Conservation (phyloP, 2,888 invertebrate species). For the Cantharis rufa region DNA sequence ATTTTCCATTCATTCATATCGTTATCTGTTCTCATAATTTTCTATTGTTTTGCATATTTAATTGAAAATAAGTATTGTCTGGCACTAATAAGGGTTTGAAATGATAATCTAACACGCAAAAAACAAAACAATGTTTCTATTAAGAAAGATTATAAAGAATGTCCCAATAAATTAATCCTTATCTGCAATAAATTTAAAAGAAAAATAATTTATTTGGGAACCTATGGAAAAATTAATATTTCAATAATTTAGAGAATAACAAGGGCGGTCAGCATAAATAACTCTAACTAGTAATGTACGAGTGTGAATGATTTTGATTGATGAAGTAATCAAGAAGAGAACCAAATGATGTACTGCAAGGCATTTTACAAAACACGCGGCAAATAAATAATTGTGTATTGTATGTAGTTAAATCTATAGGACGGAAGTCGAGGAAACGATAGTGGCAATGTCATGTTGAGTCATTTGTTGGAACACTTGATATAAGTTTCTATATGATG, state of each 20-base stretch:
- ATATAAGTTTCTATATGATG: constrained; percentile 27
- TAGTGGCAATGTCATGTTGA: constrained; percentile 19
- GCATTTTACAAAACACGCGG: constrained; percentile 38
- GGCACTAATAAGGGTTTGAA: constrained; percentile 26
- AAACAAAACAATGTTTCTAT: neutral
- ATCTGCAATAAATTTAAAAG: neutral
- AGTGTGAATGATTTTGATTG: constrained; percentile 49
- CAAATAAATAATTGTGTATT: constrained; percentile 42
- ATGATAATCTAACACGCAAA: constrained; percentile 23
- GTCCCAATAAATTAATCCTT: constrained; percentile 9
- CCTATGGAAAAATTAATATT: constrained; percentile 14
- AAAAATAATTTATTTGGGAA: constrained; percentile 6
- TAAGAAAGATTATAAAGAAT: constrained; percentile 19
- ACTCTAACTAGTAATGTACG: constrained; percentile 33
- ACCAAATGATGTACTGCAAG: constrained; percentile 39
- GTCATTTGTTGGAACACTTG: constrained; percentile 21
- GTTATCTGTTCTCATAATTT: constrained; percentile 32
- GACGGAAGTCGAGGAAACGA: constrained; percentile 17
- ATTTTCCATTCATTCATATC: constrained; percentile 33
- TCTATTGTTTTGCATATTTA: constrained; percentile 31
- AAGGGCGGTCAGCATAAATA: constrained; percentile 34
- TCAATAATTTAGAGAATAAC: constrained; percentile 26
- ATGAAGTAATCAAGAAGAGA: constrained; percentile 46
- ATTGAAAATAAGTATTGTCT: constrained; percentile 29
- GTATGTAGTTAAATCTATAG: constrained; percentile 35